A percentile compares a stretch with the other conserved stretches of the same genome.
These are phyloP conservation scores for Labroides dimidiatus DNA, from an alignment of 2,797 vertebrate species.

Conservation along the genomic window DNA sequence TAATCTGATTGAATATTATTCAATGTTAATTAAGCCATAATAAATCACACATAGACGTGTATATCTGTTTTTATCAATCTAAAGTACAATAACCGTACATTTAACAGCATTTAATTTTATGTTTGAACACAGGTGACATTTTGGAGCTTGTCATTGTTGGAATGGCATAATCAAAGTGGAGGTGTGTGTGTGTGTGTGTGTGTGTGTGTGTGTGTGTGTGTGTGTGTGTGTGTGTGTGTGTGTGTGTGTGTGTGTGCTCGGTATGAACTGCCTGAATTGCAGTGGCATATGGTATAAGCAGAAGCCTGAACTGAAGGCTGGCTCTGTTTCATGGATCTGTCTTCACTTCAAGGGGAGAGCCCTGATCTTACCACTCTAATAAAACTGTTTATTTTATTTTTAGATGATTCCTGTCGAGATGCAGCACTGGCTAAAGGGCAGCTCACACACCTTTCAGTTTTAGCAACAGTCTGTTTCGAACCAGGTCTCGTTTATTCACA, in stretches of 20 bases:
- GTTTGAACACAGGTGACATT: no score
- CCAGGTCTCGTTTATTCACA: slow-evolving; percentile 19
- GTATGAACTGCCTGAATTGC: slow-evolving; percentile 54
- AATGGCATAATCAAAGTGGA: slow-evolving; percentile 18
- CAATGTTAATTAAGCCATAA: slow-evolving; percentile 9
- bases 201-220: slow-evolving; percentile 1
- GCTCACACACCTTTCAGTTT: slow-evolving; percentile 28
- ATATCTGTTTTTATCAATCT: slow-evolving; percentile 1
- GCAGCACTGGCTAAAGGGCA: slow-evolving; percentile 19
- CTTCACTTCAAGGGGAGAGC: slow-evolving; percentile 39
- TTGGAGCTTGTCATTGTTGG: slow-evolving; percentile 16
- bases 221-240: not conserved
- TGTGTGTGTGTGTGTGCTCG: slow-evolving; percentile 8
- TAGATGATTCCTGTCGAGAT: slow-evolving; percentile 5
- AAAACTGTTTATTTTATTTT: slow-evolving; percentile 39
- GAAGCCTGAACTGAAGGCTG: slow-evolving; percentile 41
- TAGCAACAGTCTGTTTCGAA: slow-evolving; percentile 19
- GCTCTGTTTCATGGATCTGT: slow-evolving; percentile 44
- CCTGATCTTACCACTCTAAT: slow-evolving; percentile 29
- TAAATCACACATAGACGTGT: slow-evolving; percentile 18
- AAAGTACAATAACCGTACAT: not conserved
- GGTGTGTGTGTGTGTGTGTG: not conserved
- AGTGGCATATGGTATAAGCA: slow-evolving; percentile 69
- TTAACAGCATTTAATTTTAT: not conserved
- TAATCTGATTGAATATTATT: slow-evolving; percentile 27